A percentile compares a stretch with the other conserved stretches of the same genome.
phyloP scores from a whole-genome alignment of 2,113 vertebrate species.

The Variabilichromis moorii region DNA sequence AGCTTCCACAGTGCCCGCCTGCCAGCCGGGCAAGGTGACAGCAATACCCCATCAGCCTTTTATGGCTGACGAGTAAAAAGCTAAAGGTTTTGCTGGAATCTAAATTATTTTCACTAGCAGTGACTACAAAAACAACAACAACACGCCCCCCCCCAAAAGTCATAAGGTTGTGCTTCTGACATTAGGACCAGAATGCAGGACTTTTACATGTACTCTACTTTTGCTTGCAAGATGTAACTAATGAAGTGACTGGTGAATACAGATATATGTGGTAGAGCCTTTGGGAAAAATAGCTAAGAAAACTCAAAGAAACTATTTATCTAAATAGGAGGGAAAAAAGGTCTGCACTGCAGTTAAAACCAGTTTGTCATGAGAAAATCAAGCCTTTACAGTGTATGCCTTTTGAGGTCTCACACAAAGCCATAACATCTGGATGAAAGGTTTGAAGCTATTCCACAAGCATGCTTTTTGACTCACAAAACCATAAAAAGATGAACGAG shows the following conservation, averaged over 20 bases:
- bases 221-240: neutral
- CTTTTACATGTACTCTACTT: neutral
- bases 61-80: neutral
- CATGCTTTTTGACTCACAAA: neutral
- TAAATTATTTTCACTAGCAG: neutral
- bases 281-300: neutral
- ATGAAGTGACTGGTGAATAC: neutral
- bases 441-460: slow-evolving; percentile 7
- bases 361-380: neutral
- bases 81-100: neutral
- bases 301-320: neutral
- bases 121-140: neutral
- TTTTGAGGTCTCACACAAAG: slow-evolving; percentile 3
- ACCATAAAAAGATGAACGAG: slow-evolving; percentile 7
- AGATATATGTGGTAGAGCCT: neutral
- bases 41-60: neutral
- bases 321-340: neutral
- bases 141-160: fast-evolving
- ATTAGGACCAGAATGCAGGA: neutral
- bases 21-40: neutral
- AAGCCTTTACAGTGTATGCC: neutral
- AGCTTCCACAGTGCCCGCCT: neutral
- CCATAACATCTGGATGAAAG: slow-evolving; percentile 26
- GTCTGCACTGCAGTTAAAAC: neutral
- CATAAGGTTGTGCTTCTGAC: neutral